These are phyloP conservation scores for Pseudomugil tenellus DNA, from an alignment of 2,797 vertebrate species.

Conservation along the genomic window DNA sequence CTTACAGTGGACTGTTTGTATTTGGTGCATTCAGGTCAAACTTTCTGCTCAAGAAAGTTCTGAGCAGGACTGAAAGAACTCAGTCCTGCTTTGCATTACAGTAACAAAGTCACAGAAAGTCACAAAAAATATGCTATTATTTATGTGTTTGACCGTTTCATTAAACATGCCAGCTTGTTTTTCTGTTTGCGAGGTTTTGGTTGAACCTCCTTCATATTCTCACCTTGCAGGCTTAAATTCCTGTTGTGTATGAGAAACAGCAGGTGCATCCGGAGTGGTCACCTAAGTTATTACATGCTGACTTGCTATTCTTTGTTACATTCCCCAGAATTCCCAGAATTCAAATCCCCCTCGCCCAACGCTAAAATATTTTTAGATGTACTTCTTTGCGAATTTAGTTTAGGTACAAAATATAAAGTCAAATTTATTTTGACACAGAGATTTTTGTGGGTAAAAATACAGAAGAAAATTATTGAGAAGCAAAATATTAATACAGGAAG, in stretches of 20 bases:
- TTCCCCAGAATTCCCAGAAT: slow-evolving; percentile 35
- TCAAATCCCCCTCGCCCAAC: too few relatives aligned
- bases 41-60: slow-evolving; percentile 46
- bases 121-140: too few relatives aligned
- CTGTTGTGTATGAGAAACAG: slow-evolving; percentile 66
- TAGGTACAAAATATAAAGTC: not conserved
- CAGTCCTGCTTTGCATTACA: too few relatives aligned
- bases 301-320: slow-evolving; percentile 59
- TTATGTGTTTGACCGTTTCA: too few relatives aligned
- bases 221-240: slow-evolving; percentile 71
- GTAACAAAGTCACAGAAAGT: too few relatives aligned
- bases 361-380: too few relatives aligned
- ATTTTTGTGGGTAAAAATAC: not conserved
- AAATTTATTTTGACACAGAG: not conserved
- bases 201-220: slow-evolving; percentile 44
- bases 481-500: not conserved
- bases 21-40: slow-evolving; percentile 62
- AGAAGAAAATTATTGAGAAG: not conserved
- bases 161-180: not conserved
- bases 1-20: slow-evolving; percentile 59
- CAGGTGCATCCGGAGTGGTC: slow-evolving; percentile 60
- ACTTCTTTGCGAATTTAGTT: too few relatives aligned
- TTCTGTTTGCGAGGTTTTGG: slow-evolving; percentile 12
- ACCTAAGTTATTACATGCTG: slow-evolving; percentile 68
- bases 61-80: slow-evolving; percentile 34